Evolutionary conservation across 2,888 invertebrate species (phyloP).

Genomic region (Eupelmus urozonus): DNA sequence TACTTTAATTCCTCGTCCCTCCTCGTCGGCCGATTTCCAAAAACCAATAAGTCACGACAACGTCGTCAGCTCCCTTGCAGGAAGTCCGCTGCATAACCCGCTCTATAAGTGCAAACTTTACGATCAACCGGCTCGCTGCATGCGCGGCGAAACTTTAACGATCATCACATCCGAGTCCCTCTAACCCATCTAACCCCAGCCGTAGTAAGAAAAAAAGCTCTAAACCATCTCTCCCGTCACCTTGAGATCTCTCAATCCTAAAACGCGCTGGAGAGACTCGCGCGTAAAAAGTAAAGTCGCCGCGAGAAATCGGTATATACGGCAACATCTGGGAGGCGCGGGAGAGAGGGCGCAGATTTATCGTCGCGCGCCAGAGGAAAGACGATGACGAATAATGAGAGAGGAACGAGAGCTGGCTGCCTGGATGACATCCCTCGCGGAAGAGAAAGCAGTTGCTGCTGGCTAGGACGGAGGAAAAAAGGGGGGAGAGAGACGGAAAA

Average conservation of each 20-base stretch:
- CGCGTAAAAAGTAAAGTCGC: not conserved
- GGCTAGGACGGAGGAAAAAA: not conserved
- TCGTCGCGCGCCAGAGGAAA: constrained; percentile 57
- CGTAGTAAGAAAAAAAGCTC: constrained; percentile 37
- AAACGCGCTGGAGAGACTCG: not conserved
- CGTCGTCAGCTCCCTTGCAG: not conserved
- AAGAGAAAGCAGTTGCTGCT: constrained; percentile 12
- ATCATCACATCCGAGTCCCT: constrained; percentile 46
- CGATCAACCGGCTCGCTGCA: constrained; percentile 35
- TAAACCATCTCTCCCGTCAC: constrained; percentile 43
- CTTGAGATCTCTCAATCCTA: constrained; percentile 30
- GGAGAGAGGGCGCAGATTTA: constrained; percentile 58
- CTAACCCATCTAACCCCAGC: too few species aligned
- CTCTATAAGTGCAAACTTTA: constrained; percentile 44
- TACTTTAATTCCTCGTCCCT: not conserved
- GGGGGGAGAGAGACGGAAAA: not conserved
- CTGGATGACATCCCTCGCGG: constrained; percentile 33
- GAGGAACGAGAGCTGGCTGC: constrained; percentile 33
- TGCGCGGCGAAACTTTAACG: constrained; percentile 40
- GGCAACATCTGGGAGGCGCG: constrained; percentile 43
- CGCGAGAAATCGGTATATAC: not conserved
- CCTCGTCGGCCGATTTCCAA: not conserved
- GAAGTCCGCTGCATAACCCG: too few species aligned
- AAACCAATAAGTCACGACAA: constrained; percentile 27
- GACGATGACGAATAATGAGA: constrained; percentile 64